Conservation (phyloP, 2,113 vertebrate genomes). For the Gracilinanus agilis region DNA sequence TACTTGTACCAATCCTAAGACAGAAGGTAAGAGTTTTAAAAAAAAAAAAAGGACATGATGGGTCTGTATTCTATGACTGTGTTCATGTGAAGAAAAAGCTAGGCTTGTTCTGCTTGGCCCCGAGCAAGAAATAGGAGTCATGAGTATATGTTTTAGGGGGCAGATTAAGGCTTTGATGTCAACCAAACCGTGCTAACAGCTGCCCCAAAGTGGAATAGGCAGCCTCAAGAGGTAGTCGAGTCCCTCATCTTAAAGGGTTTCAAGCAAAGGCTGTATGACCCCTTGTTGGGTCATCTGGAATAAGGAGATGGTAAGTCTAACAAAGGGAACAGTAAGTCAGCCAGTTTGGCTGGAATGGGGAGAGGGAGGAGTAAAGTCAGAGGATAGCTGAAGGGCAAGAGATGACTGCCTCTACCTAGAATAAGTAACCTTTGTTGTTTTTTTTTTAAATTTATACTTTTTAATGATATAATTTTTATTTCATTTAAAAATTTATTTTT, state of each 20-base stretch:
- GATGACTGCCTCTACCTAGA: not conserved
- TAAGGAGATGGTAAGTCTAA: not conserved
- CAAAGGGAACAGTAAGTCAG: not conserved
- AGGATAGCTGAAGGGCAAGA: not conserved
- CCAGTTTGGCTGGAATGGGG: not conserved
- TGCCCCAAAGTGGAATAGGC: not conserved
- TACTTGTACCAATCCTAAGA: too few species aligned
- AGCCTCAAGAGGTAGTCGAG: not conserved
- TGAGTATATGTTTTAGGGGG: not conserved
- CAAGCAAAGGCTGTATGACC: not conserved
- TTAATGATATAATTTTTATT: too few species aligned
- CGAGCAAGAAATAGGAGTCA: not conserved
- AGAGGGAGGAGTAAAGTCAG: not conserved
- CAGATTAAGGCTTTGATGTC: not conserved
- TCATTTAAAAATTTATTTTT: too few species aligned
- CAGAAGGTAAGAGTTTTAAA: too few species aligned
- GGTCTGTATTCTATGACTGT: not conserved
- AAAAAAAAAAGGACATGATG: not conserved
- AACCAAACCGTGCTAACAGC: not conserved
- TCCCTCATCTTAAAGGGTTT: not conserved
- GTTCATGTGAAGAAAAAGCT: not conserved
- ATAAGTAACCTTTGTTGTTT: not conserved
- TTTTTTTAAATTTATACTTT: too few species aligned
- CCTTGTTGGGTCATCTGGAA: not conserved
- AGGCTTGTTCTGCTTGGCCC: not conserved